Percentiles rank a stretch among this genome's conserved stretches.
phyloP scores from a whole-genome alignment of 2,888 invertebrate genomes.

The Papilio elwesi region DNA sequence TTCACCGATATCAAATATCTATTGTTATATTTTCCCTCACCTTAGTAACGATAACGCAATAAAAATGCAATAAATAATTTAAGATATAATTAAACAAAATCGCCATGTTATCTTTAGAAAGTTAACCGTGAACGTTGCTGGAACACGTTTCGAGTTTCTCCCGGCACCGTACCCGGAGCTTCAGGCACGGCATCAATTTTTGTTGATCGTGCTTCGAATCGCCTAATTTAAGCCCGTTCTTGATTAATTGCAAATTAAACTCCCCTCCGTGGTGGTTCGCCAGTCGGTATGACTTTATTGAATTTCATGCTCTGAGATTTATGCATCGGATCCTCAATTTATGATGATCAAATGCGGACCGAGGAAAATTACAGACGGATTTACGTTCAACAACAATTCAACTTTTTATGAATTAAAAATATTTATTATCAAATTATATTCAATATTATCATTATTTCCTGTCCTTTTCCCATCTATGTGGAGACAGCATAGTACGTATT shows the following conservation, averaged over 20 bases:
- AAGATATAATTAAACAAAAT: slow-evolving; percentile 6
- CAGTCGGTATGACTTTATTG: slow-evolving; percentile 81
- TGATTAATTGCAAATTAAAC: slow-evolving; percentile 84
- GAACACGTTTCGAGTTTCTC: slow-evolving; percentile 29
- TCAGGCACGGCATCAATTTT: slow-evolving; percentile 60
- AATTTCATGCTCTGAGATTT: slow-evolving; percentile 80
- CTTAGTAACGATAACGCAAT: too few relatives aligned
- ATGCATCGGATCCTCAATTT: slow-evolving; percentile 73
- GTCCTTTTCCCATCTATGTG: too few relatives aligned
- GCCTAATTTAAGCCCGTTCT: slow-evolving; percentile 73
- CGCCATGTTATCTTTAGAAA: slow-evolving; percentile 35
- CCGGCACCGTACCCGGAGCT: slow-evolving; percentile 44
- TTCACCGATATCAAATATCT: too few relatives aligned
- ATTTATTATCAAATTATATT: not conserved
- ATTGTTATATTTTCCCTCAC: too few relatives aligned
- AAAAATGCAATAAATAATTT: slow-evolving; percentile 17
- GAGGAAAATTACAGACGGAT: slow-evolving; percentile 35
- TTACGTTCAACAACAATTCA: slow-evolving; percentile 21
- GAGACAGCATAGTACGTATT: too few relatives aligned
- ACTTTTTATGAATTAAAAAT: not conserved
- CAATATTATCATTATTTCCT: not conserved
- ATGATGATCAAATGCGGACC: slow-evolving; percentile 57
- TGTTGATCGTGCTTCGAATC: slow-evolving; percentile 66
- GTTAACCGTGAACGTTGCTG: slow-evolving; percentile 30
- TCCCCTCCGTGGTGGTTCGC: slow-evolving; percentile 72